phyloP scores from a whole-genome alignment of 30 jellyfish, hydroid and myxozoan species.

The Hydractinia echinata region DNA sequence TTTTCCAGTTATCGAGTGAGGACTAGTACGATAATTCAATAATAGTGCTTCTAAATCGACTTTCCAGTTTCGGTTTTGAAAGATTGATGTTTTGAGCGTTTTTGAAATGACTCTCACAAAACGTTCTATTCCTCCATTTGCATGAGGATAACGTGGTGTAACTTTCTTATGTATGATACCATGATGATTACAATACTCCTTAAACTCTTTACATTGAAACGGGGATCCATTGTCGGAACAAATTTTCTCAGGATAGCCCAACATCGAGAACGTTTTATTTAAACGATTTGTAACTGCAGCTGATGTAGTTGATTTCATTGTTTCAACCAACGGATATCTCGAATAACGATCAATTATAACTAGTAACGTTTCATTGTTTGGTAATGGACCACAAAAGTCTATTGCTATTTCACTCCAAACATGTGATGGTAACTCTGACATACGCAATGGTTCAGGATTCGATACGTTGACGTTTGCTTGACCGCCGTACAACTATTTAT shows the following conservation, averaged over 20 bases:
- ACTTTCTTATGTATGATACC: background rate
- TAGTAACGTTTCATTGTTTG: background rate
- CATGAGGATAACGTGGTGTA: background rate
- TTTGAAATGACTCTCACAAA: background rate
- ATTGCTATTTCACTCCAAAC: constrained; percentile 30
- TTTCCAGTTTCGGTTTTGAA: background rate
- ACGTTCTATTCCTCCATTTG: background rate
- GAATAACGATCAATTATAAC: background rate
- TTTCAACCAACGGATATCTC: no score
- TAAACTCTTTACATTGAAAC: no score
- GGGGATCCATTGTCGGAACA: no score
- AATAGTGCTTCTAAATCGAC: background rate
- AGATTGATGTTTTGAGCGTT: background rate
- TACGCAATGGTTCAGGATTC: constrained; percentile 34
- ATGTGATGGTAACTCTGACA: constrained; percentile 12
- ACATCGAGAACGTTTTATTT: no score
- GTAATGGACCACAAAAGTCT: constrained; percentile 34
- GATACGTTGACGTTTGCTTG: background rate
- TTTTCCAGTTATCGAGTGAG: background rate
- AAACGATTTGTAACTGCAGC: no score
- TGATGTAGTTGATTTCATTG: no score
- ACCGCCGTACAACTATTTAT: background rate
- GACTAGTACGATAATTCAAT: background rate
- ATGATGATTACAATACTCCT: no score
- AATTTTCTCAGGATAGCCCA: no score